These are phyloP conservation scores for Xiphophorus birchmanni DNA, from an alignment of 2,797 vertebrate species.

Conservation along the genomic window DNA sequence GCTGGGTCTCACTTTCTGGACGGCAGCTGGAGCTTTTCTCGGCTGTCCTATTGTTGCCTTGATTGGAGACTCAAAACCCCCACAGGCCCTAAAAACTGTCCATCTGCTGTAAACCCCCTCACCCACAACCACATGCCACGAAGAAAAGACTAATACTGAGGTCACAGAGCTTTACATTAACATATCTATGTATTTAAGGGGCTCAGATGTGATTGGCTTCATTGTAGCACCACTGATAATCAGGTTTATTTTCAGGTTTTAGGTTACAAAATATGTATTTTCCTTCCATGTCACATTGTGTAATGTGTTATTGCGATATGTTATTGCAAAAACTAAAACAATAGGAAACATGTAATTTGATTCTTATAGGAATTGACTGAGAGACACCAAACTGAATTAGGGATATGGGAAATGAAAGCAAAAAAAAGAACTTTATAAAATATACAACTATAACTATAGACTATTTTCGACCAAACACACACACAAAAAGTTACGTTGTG, in stretches of 20 bases:
- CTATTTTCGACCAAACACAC: too few relatives aligned
- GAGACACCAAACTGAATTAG: neutral
- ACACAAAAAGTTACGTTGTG: too few relatives aligned
- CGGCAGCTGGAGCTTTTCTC: slow-evolving; percentile 21
- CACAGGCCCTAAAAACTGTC: neutral
- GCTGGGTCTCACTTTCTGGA: neutral
- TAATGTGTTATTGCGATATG: too few relatives aligned
- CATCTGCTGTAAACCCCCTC: slow-evolving; percentile 22
- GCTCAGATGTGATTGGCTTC: neutral
- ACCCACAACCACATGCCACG: neutral
- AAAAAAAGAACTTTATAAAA: neutral
- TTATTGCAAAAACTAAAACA: neutral
- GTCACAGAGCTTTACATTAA: neutral
- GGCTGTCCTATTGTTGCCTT: slow-evolving; percentile 17
- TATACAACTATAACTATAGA: too few relatives aligned
- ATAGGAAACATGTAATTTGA: neutral
- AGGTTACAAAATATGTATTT: neutral
- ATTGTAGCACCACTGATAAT: neutral
- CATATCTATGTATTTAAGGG: neutral
- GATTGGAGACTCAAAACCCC: neutral
- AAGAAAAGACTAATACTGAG: neutral
- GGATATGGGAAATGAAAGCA: neutral
- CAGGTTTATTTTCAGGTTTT: neutral
- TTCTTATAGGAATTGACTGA: neutral
- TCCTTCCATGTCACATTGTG: neutral